Conservation (phyloP, 1,140 invertebrate species). For the Drosophila sp. region DNA sequence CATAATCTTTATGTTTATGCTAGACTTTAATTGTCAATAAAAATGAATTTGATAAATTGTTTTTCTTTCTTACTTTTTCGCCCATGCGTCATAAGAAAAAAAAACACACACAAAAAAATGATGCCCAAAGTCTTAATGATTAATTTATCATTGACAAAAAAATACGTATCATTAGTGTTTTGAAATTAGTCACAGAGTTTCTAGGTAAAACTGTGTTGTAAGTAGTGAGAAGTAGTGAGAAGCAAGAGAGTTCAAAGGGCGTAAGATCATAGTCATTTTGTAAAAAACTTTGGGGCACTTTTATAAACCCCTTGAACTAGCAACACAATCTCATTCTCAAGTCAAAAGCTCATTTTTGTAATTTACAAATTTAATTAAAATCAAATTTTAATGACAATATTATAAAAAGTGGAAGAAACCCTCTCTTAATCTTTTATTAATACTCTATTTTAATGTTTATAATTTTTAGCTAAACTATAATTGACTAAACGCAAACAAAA, state of each 20-base stretch:
- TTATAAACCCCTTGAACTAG: background rate
- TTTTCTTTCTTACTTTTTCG: background rate
- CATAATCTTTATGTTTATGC: slow-evolving; percentile 11
- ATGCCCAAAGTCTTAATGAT: background rate
- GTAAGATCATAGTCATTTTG: background rate
- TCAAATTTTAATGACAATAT: too few relatives aligned
- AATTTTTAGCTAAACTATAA: too few relatives aligned
- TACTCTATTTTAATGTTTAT: too few relatives aligned
- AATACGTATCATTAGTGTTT: background rate
- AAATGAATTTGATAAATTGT: slow-evolving; percentile 38
- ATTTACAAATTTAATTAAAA: background rate
- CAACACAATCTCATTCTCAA: too few relatives aligned
- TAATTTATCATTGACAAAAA: slow-evolving; percentile 5
- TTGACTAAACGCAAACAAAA: too few relatives aligned
- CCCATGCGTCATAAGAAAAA: slow-evolving; percentile 22
- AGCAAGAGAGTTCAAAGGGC: background rate
- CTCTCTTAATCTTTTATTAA: too few relatives aligned
- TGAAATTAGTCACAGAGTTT: background rate
- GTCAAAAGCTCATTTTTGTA: background rate
- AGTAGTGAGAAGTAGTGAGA: background rate
- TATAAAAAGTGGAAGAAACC: too few relatives aligned
- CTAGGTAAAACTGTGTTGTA: background rate
- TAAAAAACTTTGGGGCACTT: background rate
- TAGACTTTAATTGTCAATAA: slow-evolving; percentile 33
- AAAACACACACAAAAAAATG: too few relatives aligned